Percentiles rank a stretch among this genome's conserved stretches.
phyloP scores from a whole-genome alignment of 2,888 invertebrate species.

The Panzeria rudis region DNA sequence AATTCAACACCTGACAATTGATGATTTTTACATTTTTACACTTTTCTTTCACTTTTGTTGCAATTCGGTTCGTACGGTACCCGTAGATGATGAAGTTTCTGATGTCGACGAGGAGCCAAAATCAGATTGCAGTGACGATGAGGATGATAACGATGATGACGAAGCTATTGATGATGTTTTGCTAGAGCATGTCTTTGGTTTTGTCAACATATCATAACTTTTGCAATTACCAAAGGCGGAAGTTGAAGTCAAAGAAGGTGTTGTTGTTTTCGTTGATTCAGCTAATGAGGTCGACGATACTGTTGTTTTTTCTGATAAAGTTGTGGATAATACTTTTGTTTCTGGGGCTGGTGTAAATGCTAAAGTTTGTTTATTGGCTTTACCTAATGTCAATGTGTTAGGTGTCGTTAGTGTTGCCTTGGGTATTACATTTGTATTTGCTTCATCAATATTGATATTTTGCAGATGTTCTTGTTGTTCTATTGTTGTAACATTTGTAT shows the following conservation, averaged over 20 bases:
- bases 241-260: conserved; percentile 40
- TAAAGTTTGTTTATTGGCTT: conserved; percentile 39
- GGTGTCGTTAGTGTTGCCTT: conserved; percentile 56
- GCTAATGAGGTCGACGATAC: conserved; percentile 57
- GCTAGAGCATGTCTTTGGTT: conserved; percentile 37
- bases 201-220: conserved; percentile 53
- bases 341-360: conserved; percentile 65
- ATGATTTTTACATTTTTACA: conserved; percentile 45
- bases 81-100: conserved; percentile 79
- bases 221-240: conserved; percentile 51
- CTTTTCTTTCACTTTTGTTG: conserved; percentile 75
- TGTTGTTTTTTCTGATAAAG: conserved; percentile 25
- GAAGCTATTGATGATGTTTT: conserved; percentile 75
- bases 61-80: conserved; percentile 83
- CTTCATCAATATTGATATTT: conserved; percentile 59
- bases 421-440: conserved; percentile 71
- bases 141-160: conserved; percentile 62
- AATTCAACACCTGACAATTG: conserved; percentile 63
- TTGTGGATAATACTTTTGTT: conserved; percentile 53
- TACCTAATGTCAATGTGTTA: conserved; percentile 56
- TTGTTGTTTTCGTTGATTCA: conserved; percentile 47
- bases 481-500: conserved; percentile 63
- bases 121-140: conserved; percentile 65
- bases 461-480: conserved; percentile 59
- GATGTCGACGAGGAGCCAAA: conserved; percentile 62